Evolutionary conservation across 2,797 vertebrate species (phyloP).

Genomic region (Nyctalus aviator): DNA sequence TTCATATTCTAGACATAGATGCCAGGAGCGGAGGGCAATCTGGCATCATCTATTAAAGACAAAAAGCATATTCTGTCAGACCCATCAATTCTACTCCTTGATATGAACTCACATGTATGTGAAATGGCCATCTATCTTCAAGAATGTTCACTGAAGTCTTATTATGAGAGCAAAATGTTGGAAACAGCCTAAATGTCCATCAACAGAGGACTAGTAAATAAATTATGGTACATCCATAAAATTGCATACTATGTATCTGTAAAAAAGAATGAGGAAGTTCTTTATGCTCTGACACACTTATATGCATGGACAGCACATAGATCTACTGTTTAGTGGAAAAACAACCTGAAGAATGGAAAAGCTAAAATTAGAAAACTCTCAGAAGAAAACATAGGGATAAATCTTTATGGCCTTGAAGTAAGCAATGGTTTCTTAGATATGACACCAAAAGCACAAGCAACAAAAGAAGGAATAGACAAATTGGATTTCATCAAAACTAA

Average conservation of each 20-base stretch:
- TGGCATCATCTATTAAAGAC: not conserved
- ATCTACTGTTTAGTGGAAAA: constrained; percentile 41
- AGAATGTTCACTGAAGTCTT: constrained; percentile 19
- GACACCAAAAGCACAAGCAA: constrained; percentile 24
- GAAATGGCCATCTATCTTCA: not conserved
- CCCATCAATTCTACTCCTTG: constrained; percentile 1
- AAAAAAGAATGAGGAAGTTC: constrained; percentile 56
- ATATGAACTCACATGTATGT: not conserved
- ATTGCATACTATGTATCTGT: constrained; percentile 50
- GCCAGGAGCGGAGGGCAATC: not conserved
- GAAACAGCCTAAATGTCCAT: constrained; percentile 2
- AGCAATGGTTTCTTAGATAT: not conserved
- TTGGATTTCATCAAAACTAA: constrained; percentile 8
- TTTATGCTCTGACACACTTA: constrained; percentile 35
- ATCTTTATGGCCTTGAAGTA: not conserved
- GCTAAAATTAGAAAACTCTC: constrained; percentile 25
- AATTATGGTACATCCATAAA: constrained; percentile 31
- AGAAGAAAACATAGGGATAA: constrained; percentile 38
- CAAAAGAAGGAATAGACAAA: constrained; percentile 7
- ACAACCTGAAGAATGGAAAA: not conserved
- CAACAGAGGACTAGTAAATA: constrained; percentile 35
- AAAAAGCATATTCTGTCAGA: not conserved
- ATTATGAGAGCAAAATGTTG: not conserved
- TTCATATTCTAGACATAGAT: not conserved
- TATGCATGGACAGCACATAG: not conserved